Conservation (phyloP, 1,140 invertebrate genomes). For the Apis mellifera region Amel_HAv3.1 CM009935.2:3662001-3662500, state of each 20-base stretch:
- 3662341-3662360: slow-evolving; percentile 43
- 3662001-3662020: slow-evolving; percentile 48
- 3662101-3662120: slow-evolving; percentile 20
- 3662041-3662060: not conserved
- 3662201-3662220: slow-evolving; percentile 53
- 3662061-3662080: not conserved
- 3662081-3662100: not conserved
- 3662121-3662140: slow-evolving; percentile 26
- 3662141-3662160: not conserved
- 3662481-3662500: slow-evolving; percentile 10
- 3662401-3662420: slow-evolving; percentile 38
- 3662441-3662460: slow-evolving; percentile 47
- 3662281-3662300: slow-evolving; percentile 28
- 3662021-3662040: slow-evolving; percentile 6
- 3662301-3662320: slow-evolving; percentile 50
- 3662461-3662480: slow-evolving; percentile 16
- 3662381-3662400: slow-evolving; percentile 28
- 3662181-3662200: slow-evolving; percentile 24
- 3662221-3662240: slow-evolving; percentile 62
- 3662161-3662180: slow-evolving; percentile 11
- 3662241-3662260: slow-evolving; percentile 48
- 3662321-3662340: slow-evolving; percentile 59
- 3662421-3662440: slow-evolving; percentile 49
- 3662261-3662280: slow-evolving; percentile 57
- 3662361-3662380: not conserved